Evolutionary conservation across 2,888 invertebrate species (phyloP), one percentile per base, ranked within the genome.

Genomic region (Taphrorychus bicolor): DNA sequence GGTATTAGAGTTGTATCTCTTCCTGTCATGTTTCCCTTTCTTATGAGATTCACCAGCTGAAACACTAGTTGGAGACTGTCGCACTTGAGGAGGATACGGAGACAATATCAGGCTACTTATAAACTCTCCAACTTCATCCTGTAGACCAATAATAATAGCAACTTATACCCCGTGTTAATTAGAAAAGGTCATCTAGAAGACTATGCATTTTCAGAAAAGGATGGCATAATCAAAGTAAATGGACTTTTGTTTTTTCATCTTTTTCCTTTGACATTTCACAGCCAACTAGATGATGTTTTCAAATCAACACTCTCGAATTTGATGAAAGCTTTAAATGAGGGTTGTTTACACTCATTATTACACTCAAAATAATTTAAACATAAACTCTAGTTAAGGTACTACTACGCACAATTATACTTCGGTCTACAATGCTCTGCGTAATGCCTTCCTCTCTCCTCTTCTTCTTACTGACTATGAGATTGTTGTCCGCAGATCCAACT

Each of bases 401-500:
- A 17, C 62, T 45, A 76, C 80, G 77, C 80, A 87, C 91, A 79
- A 91, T 84, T 60, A 94, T 87, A 80, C 90, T 90, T 59, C 90
- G 85, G 77, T 94, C 94, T 0, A 92, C 91, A 85, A 93, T 89
- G 42, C 87, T 85, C 78, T 94, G 94, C 0, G 93, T 93, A 16
- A 94, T 86, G 14, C 90, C 88, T 75, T 92, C 91, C n/a, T 85
- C 83, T 73, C 88, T 86, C 70, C 90, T 88, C 77, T 91, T 91
- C 56, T 86, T 85, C 69, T 89, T 88, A 4, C 86, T 87, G 69
- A 94, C 86, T 42, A 92, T 83, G 16, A 94, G 82, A 59, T 88
- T 84, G 79, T 92, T 91, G 81, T 94, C 93, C 0, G 91, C 92
- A 40, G 91, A 89, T 18, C 93, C 93, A 14, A 94, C 90, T 11